Evolutionary conservation across 2,797 vertebrate genomes (phyloP).

Genomic region (Acipenser transmontanus): DNA sequence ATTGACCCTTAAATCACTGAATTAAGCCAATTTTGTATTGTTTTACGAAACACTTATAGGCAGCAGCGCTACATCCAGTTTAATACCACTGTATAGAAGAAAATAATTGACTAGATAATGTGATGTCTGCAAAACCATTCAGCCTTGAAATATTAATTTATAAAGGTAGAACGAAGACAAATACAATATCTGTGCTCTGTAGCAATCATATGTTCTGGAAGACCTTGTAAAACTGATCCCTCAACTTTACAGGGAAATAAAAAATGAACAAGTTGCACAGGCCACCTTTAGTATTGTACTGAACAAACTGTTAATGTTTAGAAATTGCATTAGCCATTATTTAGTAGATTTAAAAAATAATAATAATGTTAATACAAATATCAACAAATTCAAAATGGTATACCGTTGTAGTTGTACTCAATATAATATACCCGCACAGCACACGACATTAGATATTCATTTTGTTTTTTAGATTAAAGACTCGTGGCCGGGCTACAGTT

Average conservation of each 20-base stretch:
- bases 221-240: too few species aligned
- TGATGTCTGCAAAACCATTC: neutral
- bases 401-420: neutral
- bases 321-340: neutral
- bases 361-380: neutral
- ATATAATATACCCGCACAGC: neutral
- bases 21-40: too few species aligned
- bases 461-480: conserved; percentile 67
- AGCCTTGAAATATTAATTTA: neutral
- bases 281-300: neutral
- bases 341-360: neutral
- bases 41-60: too few species aligned
- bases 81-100: too few species aligned
- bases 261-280: neutral
- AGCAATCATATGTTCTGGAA: neutral
- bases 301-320: neutral
- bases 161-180: neutral
- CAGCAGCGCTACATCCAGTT: too few species aligned
- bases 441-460: neutral
- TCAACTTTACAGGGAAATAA: neutral
- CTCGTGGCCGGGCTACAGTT: conserved; percentile 76
- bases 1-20: too few species aligned
- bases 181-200: neutral
- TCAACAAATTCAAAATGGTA: neutral
- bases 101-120: too few species aligned